Evolutionary conservation across 2,113 vertebrate species (phyloP), one percentile per base, ranked within the genome.

Genomic region (Indicator maculatus): DNA sequence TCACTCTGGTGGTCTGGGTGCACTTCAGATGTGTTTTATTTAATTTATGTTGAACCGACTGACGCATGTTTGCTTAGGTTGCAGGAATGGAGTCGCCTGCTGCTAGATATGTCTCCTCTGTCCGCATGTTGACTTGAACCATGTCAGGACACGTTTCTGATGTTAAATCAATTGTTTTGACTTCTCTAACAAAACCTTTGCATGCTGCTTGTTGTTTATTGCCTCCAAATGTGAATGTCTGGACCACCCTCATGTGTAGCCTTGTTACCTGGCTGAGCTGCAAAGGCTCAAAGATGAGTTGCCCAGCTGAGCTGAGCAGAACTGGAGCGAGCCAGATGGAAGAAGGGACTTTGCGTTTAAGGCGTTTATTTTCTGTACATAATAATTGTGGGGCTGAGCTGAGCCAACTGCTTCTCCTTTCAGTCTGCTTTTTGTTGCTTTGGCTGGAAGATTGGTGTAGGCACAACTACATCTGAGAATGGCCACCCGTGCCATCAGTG

Each of bases 161-260:
- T 89, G 69, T 91, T 76, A 93, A 93, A 93, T 93, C 1, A 1
- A 36, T 64, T 91, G 70, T 85, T 93, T 88, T 67, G 26, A 77
- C 72, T 91, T 69, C 52, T 71, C 91, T 93, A 83, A 93, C 67
- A 27, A 83, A 94, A 81, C 56, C 1, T 1, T 96, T 95, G 98
- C 97, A 97, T 97, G 97, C 94, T 3, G 16, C 87, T 93, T 36
- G 24, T 64, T 93, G 82, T 95, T 84, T 92, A 28, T 86, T 79
- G 53, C 79, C 89, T 70, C 38, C 89, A 33, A 66, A 8, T 93
- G 86, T 96, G 91, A 79, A 56, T 72, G 64, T 86, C 63, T 91
- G 86, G 81, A 65, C 39, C 80, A 93, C 95, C 75, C 73, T 96
- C 82, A 30, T 8, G 70, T 87, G 85, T 89, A 72, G 92, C 93